phyloP scores from a whole-genome alignment of 2,888 invertebrate species.

The Schizotus pectinicornis region DNA sequence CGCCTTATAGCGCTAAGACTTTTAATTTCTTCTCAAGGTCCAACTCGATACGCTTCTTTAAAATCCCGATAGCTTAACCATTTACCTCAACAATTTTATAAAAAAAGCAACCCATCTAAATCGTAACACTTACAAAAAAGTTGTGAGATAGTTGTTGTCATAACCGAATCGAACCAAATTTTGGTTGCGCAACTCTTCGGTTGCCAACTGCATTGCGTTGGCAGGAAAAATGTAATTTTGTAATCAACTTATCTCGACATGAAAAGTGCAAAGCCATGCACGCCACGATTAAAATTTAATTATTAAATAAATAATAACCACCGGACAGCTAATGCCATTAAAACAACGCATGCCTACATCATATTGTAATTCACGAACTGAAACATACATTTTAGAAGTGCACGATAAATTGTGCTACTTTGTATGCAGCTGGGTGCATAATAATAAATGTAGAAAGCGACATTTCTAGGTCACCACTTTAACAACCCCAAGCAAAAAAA shows the following conservation, averaged over 20 bases:
- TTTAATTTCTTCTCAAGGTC: slow-evolving; percentile 20
- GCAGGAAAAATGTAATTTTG: background rate
- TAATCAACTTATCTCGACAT: background rate
- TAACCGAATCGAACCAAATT: no score
- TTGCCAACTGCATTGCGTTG: background rate
- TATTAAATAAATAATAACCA: slow-evolving; percentile 12
- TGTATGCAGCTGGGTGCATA: slow-evolving; percentile 5
- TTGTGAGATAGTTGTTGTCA: no score
- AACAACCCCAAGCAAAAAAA: slow-evolving; percentile 12
- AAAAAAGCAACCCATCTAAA: no score
- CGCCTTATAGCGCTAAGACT: slow-evolving; percentile 24
- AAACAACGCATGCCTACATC: slow-evolving; percentile 8
- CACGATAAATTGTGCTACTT: slow-evolving; percentile 4
- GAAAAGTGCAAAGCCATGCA: slow-evolving; percentile 3
- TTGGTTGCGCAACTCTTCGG: background rate
- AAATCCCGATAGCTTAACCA: no score
- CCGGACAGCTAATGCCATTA: slow-evolving; percentile 4
- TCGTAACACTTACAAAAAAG: no score
- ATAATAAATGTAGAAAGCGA: slow-evolving; percentile 6
- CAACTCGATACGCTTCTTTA: background rate
- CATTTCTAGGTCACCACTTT: slow-evolving; percentile 18
- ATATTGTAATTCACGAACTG: background rate
- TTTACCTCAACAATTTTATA: no score
- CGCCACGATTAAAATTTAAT: slow-evolving; percentile 9
- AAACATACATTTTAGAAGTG: background rate